phyloP scores from a whole-genome alignment of 2,888 invertebrate genomes.

The Capitulum mitella region DNA sequence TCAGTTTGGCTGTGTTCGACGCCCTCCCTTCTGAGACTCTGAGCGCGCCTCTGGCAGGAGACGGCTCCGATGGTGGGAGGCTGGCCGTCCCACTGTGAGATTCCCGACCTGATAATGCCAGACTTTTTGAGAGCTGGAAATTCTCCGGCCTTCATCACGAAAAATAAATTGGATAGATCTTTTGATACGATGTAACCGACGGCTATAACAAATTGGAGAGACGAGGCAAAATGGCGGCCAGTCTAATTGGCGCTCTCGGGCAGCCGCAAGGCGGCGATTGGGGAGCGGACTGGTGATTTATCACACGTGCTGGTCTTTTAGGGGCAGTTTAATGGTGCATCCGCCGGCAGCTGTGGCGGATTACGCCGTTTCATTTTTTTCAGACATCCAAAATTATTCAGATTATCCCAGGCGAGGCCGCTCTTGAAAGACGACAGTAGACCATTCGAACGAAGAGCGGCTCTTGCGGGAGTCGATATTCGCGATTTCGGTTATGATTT shows the following conservation, averaged over 20 bases:
- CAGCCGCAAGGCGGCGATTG: not conserved
- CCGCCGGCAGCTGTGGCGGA: not conserved
- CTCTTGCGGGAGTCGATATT: no score
- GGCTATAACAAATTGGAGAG: constrained; percentile 23
- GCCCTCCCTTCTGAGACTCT: not conserved
- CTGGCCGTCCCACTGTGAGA: not conserved
- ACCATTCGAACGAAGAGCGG: no score
- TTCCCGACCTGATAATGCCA: not conserved
- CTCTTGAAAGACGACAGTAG: no score
- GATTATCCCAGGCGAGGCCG: no score
- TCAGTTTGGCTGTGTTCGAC: no score
- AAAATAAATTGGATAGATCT: constrained; percentile 21
- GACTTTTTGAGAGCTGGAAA: constrained; percentile 16
- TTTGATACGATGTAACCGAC: constrained; percentile 21
- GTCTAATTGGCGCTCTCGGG: not conserved
- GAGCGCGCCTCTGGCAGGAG: not conserved
- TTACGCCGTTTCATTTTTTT: no score
- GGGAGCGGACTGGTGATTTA: not conserved
- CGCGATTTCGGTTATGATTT: no score
- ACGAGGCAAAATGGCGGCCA: constrained; percentile 1
- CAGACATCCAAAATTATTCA: no score
- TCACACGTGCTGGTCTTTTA: not conserved
- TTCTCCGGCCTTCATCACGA: constrained; percentile 21
- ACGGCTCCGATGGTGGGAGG: not conserved
- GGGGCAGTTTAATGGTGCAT: not conserved